Evolutionary conservation across 2,113 vertebrate genomes (phyloP).

Genomic region (Apodemus speciosus): DNA sequence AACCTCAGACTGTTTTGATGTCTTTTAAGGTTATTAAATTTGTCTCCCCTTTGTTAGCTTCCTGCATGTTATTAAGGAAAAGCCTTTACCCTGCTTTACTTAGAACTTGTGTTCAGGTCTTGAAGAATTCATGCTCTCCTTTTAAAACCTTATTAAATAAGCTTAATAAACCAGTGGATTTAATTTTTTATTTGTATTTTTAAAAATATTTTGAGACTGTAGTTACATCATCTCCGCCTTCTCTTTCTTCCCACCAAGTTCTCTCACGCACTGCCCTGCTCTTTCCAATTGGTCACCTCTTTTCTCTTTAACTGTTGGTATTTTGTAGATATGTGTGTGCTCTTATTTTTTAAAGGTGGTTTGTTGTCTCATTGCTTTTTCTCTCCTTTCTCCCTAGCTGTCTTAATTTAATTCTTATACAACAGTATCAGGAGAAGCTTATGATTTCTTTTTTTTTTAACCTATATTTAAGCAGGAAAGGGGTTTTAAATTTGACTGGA

Average conservation of each 20-base stretch:
- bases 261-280: background rate
- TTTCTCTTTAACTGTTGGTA: background rate
- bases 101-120: conserved; percentile 22
- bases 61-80: background rate
- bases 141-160: conserved; percentile 56
- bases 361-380: background rate
- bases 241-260: background rate
- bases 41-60: conserved; percentile 19
- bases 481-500: background rate
- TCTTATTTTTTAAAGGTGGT: background rate
- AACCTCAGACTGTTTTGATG: conserved; percentile 5
- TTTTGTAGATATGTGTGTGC: background rate
- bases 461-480: conserved; percentile 53
- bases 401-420: conserved; percentile 47
- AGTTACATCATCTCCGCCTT: background rate
- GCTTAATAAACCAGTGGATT: background rate
- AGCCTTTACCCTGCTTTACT: conserved; percentile 16
- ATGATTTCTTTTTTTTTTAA: conserved; percentile 40
- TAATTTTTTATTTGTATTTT: conserved; percentile 45
- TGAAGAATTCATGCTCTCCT: conserved; percentile 6
- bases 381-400: background rate
- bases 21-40: conserved; percentile 42
- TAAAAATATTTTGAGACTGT: background rate
- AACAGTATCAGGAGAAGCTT: background rate
- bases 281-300: background rate